Base-by-base conservation (phyloP, 30 jellyfish, hydroid and myxozoan species). In the Nemopilema nomurai region DNA sequence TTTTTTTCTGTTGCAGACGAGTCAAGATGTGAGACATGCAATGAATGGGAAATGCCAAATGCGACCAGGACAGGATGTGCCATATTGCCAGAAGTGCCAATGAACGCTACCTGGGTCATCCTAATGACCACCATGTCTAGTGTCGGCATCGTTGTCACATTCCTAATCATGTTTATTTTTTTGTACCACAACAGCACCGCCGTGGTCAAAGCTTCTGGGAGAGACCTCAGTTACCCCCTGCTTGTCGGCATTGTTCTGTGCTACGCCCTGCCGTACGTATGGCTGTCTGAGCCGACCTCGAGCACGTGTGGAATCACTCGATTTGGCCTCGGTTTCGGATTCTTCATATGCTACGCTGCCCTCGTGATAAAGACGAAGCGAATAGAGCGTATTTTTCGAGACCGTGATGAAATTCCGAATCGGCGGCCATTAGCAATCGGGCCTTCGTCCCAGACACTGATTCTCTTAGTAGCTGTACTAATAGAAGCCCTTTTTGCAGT, bases 321-420 rank as follows among this genome's bases (percentile, higher is more conserved):
- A 51, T 92, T 92, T 57, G 98, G 98, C 57, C 73, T 88, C 52
- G 97, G 98, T 13, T 84, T 92, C 70, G 49, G 96, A 26, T 87
- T 82, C 49, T 77, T 94, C 76, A 79, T 92, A 26, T 92, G 98
- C 53, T 92, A 87, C 80, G 84, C 96, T 32, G 83, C 98, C n/a
- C 68, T 92, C 67, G 88, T 88, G 28, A 76, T 88, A 8, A 92
- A 92, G 66, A 77, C 97, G 31, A 82, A 69, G 65, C 92, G 98
- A 16, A 81, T 92, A 21, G 96, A 80, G 29, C 88, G 97, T 4
- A 33, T 87, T 21, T 87, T 80, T 25, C 77, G 71, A 28, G 41
- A 17, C 0, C 85, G 69, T 1, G 64, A 76, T 18, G 19, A 33
- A 27, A 27, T 85, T 1, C 51, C 49, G 18, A 62, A 33, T 20